Base-by-base conservation (phyloP, 1,140 invertebrate genomes). In the Berghia stephanieae region DNA sequence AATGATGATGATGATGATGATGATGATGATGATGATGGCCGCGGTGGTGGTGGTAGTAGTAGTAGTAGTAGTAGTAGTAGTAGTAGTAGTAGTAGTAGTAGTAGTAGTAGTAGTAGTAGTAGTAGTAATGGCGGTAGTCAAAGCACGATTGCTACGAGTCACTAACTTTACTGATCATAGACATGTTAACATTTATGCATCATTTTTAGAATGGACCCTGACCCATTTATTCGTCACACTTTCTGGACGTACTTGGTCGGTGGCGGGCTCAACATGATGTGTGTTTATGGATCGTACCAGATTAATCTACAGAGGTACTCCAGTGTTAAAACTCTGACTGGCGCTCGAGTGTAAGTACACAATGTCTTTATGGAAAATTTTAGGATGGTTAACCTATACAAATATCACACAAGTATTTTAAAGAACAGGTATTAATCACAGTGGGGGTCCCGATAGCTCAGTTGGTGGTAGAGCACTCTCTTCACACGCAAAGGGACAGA, bases 271-370 rank as follows among this genome's bases (percentile, higher is more conserved):
- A 96, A 95, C 72, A 97, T 96, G 93, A 90, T 96, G 10, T 94
- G 95, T 0, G 92, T 97, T 87, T 97, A 96, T 85, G 96, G 94
- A 79, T 94, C 95, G 36, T 98, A 97, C 89, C 96, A 98, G 87
- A 94, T 96, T 0, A 96, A 96, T 63, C 93, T 98, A 24, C 96
- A 98, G 87, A 94, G 97, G 85, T 96, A 96, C 86, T 91, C 97
- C 43, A 94, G 94, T 93, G 79, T 94, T 44, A 92, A 93, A 0
- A 93, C 91, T 18, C 83, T 95, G 3, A 89, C 88, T 76, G 89
- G 92, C 52, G 94, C 94, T 1, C 92, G 90, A 89, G 92, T 89
- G 93, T 94, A 55, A 87, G 84, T 79, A n/a, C n/a, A n/a, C n/a
- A n/a, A n/a, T n/a, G n/a, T n/a, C n/a, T n/a, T n/a, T n/a, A n/a